These are phyloP conservation scores for Myathropa florea DNA, from an alignment of 2,888 invertebrate species.

Conservation along the genomic window DNA sequence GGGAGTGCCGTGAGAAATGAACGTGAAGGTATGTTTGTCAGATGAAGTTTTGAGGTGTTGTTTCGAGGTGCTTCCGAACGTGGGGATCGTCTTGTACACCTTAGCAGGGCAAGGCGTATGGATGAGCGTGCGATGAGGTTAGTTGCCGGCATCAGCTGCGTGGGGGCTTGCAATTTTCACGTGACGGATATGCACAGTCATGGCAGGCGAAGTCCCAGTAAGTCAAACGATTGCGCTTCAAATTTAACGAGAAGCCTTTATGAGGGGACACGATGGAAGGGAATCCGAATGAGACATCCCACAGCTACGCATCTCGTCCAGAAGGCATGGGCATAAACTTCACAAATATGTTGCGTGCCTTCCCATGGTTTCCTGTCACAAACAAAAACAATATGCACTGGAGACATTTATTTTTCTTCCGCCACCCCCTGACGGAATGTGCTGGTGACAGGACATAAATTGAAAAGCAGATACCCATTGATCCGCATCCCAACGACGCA, in stretches of 20 bases:
- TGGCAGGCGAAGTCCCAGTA: no score
- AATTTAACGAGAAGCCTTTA: no score
- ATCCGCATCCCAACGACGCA: not conserved
- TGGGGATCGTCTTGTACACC: no score
- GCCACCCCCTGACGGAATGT: not conserved
- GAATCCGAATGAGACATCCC: not conserved
- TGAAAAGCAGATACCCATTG: not conserved
- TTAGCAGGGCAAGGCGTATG: no score
- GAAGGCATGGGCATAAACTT: not conserved
- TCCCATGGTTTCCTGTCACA: not conserved
- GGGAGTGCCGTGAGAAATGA: slow-evolving; percentile 46
- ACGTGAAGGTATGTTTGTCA: slow-evolving; percentile 2
- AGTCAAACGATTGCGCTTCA: no score
- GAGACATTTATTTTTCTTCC: not conserved
- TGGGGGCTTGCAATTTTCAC: no score
- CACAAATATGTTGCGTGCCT: not conserved
- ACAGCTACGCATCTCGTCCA: not conserved
- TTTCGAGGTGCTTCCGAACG: no score
- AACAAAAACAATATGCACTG: not conserved
- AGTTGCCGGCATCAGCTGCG: no score
- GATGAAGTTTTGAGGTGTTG: not conserved
- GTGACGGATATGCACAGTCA: no score
- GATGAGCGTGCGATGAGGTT: no score
- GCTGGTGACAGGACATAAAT: not conserved
- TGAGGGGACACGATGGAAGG: no score